These are phyloP conservation scores for Nanorana parkeri DNA, from an alignment of 2,113 vertebrate species.

Conservation along the genomic window DNA sequence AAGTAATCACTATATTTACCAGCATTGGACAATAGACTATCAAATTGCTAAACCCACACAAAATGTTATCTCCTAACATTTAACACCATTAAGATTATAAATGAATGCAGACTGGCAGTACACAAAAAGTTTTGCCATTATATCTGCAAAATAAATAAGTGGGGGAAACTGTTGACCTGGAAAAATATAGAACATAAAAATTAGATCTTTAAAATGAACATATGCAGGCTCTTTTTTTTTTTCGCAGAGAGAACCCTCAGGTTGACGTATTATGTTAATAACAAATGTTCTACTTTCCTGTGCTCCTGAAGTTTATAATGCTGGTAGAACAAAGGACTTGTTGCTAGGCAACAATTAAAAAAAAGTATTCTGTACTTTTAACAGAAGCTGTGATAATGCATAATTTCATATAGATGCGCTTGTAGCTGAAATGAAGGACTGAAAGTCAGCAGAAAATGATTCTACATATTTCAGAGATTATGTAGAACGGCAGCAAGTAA, in stretches of 20 bases:
- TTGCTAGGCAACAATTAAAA: conserved; percentile 78
- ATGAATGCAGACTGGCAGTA: neutral
- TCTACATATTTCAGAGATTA: conserved; percentile 59
- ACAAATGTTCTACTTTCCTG: conserved; percentile 48
- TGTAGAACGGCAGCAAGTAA: conserved; percentile 63
- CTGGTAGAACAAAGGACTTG: conserved; percentile 58
- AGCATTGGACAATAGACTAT: neutral
- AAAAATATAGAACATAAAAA: conserved; percentile 35
- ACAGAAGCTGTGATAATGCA: conserved; percentile 67
- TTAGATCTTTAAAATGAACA: conserved; percentile 41
- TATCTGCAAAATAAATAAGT: conserved; percentile 1
- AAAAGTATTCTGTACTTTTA: conserved; percentile 65
- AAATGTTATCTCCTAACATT: neutral
- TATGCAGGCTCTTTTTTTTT: conserved; percentile 32
- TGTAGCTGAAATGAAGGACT: conserved; percentile 55
- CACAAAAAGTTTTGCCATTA: conserved; percentile 34
- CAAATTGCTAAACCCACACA: neutral
- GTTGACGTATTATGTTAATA: conserved; percentile 58
- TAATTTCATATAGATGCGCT: conserved; percentile 66
- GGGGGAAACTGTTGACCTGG: conserved; percentile 33
- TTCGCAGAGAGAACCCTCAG: conserved; percentile 40
- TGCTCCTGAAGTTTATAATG: conserved; percentile 54
- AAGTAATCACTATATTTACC: neutral
- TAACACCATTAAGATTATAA: neutral
- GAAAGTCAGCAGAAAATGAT: conserved; percentile 64